phyloP scores from a whole-genome alignment of 2,888 invertebrate species.

The Synanthedon formicaeformis region DNA sequence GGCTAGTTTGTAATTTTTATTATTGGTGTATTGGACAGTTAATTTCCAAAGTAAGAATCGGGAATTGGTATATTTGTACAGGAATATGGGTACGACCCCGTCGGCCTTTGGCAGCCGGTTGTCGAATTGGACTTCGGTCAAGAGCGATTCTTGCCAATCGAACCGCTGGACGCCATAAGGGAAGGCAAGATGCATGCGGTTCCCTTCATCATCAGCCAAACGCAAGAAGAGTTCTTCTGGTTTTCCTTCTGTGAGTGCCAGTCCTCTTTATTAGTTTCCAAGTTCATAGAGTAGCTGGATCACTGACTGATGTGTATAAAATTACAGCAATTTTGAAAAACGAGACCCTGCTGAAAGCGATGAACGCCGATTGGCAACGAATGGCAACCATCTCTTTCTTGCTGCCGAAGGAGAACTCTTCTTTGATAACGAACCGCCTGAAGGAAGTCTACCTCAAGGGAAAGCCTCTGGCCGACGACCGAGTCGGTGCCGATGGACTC shows the following conservation, averaged over 20 bases:
- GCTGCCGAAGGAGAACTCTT: constrained; percentile 66
- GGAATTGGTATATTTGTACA: constrained; percentile 13
- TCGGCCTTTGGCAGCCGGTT: constrained; percentile 72
- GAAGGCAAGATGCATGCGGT: constrained; percentile 71
- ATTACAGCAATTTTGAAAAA: constrained; percentile 65
- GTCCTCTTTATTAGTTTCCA: background rate
- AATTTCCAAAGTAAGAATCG: too few relatives aligned
- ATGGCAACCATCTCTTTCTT: constrained; percentile 76
- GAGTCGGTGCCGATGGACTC: constrained; percentile 33
- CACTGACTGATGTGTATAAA: too few relatives aligned
- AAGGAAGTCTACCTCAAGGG: constrained; percentile 47
- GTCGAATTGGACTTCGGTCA: constrained; percentile 76
- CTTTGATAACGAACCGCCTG: constrained; percentile 59
- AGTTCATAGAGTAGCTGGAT: background rate
- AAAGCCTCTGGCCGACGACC: constrained; percentile 35
- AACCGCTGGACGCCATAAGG: constrained; percentile 70
- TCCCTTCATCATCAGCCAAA: constrained; percentile 75
- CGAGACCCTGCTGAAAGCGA: constrained; percentile 53
- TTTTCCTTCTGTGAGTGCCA: constrained; percentile 69
- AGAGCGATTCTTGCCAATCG: constrained; percentile 73
- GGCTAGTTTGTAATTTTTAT: too few relatives aligned
- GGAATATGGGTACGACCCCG: constrained; percentile 68
- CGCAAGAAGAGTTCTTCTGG: constrained; percentile 75
- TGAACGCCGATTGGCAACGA: constrained; percentile 72
- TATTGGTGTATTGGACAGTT: too few relatives aligned